These are phyloP conservation scores for Aepyceros melampus DNA, from an alignment of 2,113 vertebrate species.

Conservation along the genomic window DNA sequence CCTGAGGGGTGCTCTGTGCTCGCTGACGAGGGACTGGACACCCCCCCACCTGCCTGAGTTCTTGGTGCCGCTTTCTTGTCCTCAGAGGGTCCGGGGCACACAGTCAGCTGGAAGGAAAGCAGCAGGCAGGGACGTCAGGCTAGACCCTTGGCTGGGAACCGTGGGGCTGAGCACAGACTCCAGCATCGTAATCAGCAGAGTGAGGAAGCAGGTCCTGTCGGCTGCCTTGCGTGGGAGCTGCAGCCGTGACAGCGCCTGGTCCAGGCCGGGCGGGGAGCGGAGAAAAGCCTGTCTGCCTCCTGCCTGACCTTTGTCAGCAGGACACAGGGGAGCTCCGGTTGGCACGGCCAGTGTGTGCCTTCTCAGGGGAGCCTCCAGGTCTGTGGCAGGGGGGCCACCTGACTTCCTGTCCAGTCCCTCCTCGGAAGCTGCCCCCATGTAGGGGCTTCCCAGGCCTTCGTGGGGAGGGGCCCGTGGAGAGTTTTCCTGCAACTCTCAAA, in stretches of 20 bases:
- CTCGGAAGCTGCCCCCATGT: constrained; percentile 23
- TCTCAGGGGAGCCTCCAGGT: constrained; percentile 9
- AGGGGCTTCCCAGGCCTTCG: rapidly evolving
- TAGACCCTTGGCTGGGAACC: neutral
- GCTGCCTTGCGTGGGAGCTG: rapidly evolving
- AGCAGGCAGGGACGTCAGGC: neutral
- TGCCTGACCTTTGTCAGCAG: neutral
- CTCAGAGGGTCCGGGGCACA: neutral
- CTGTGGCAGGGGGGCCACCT: constrained; percentile 40
- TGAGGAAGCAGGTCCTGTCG: neutral
- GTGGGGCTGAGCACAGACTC: neutral
- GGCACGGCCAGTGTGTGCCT: constrained; percentile 50
- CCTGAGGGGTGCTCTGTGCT: neutral
- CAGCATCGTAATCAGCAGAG: rapidly evolving
- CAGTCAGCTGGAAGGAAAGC: neutral
- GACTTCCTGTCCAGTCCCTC: neutral
- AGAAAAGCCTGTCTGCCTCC: too few species aligned
- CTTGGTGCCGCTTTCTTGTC: neutral
- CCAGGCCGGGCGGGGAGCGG: rapidly evolving
- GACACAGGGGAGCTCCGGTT: constrained; percentile 57
- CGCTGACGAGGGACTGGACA: rapidly evolving
- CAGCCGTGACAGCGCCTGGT: rapidly evolving
- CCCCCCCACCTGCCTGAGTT: neutral
- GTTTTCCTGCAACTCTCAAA: neutral
- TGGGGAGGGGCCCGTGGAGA: neutral